Base-by-base conservation (phyloP, 1,140 invertebrate genomes). In the Heliconius eleuchia region DNA sequence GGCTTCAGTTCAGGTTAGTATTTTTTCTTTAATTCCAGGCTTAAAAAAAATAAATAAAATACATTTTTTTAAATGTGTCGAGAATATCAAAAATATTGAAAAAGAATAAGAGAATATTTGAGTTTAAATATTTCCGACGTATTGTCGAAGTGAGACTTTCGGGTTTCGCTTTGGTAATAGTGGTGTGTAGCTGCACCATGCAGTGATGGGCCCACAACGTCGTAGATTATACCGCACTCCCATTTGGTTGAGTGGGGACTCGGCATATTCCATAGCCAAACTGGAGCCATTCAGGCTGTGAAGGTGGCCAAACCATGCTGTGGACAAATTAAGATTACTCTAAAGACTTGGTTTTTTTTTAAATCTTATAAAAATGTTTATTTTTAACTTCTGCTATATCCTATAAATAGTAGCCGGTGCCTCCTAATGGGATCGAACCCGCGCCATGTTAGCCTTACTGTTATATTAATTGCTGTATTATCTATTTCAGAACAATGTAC, bases 401-500 rank as follows among this genome's bases (percentile, higher is more conserved):
- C 13, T 46, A 1, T 16, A 16, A 5, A 16, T 1, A 46, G 13
- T 46, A 46, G 3, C 42, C 3, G 42, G 13, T 46, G 13, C 42
- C 42, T 16, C 13, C 42, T 13, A 46, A 13, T 46, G 13, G 1
- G 42, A 46, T 46, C 0, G 13, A 46, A 16, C 0, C 4, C 42
- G 13, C 34, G 34, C 34, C 34, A 37, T 7, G 34, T 37, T 46
- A 16, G 4, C 13, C 42, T 46, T 13, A 4, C 4, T 16, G 3
- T 46, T 4, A 4, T 23, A 60, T 27, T 27, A 9, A 60, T 60
- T 60, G 3, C 5, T 19, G 19, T 60, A 27, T 27, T 66, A 66
- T 74, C n/a, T 80, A 76, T 75, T 82, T 73, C 66, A 79, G 99
- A 99, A 94, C 99, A 99, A 93, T 99, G 99, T 96, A 98, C 99